These are phyloP conservation scores for Escarpia spicata DNA, from an alignment of 2,888 invertebrate species.

Conservation along the genomic window DNA sequence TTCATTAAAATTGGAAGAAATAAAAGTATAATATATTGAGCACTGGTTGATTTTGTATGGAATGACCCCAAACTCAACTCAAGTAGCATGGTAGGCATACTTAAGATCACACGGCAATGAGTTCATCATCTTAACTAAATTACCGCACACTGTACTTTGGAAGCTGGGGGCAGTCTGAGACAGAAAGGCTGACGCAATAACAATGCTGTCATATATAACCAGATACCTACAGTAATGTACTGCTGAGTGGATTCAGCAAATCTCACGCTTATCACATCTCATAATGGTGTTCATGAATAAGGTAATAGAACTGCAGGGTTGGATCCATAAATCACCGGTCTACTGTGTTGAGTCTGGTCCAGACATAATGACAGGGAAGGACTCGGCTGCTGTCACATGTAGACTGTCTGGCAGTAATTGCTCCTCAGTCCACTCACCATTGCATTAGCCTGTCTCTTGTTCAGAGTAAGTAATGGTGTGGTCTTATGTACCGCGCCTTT, in stretches of 20 bases:
- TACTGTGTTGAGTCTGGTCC: background rate
- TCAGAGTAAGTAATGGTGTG: background rate
- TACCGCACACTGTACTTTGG: too few species aligned
- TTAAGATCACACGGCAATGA: background rate
- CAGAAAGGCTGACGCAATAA: background rate
- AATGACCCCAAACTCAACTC: too few species aligned
- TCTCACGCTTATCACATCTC: slow-evolving; percentile 3
- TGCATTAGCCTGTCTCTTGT: background rate
- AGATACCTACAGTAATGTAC: background rate
- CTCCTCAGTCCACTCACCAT: background rate
- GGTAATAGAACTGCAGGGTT: background rate
- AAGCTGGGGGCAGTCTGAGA: too few species aligned
- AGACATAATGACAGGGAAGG: background rate
- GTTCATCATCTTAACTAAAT: too few species aligned
- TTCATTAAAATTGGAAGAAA: too few species aligned
- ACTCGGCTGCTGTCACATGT: background rate
- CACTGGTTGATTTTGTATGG: too few species aligned
- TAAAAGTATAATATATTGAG: too few species aligned
- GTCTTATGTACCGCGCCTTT: too few species aligned
- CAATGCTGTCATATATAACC: background rate
- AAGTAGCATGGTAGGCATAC: too few species aligned
- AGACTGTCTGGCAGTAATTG: background rate
- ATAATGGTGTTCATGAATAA: background rate
- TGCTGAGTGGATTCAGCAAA: background rate
- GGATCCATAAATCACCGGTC: background rate